Evolutionary conservation across 2,797 vertebrate species (phyloP).

Genomic region (Hemibagrus guttatus): DNA sequence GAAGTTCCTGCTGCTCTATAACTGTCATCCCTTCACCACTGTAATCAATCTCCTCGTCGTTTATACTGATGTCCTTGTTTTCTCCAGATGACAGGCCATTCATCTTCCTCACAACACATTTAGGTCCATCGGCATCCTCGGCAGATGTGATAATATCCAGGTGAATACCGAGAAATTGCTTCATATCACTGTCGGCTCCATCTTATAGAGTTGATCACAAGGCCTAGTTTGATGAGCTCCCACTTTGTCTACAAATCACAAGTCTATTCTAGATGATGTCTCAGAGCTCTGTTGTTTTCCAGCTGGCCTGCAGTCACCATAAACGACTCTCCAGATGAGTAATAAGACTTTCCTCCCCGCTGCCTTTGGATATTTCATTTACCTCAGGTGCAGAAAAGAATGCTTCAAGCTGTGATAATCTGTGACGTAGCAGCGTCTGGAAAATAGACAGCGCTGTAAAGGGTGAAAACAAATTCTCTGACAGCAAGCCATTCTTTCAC

Average conservation of each 20-base stretch:
- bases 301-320: constrained; percentile 25
- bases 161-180: constrained; percentile 14
- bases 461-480: constrained; percentile 25
- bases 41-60: constrained; percentile 25
- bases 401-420: constrained; percentile 29
- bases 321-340: constrained; percentile 15
- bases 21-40: constrained; percentile 25
- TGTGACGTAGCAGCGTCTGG: constrained; percentile 28
- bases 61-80: constrained; percentile 32
- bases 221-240: constrained; percentile 5
- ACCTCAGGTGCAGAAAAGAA: constrained; percentile 23
- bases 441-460: constrained; percentile 13
- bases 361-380: constrained; percentile 8
- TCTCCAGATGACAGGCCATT: constrained; percentile 34
- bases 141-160: not conserved
- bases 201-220: not conserved
- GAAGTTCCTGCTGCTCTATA: constrained; percentile 24
- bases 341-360: constrained; percentile 28
- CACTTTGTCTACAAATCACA: not conserved
- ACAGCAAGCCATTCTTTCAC: constrained; percentile 4
- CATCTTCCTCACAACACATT: constrained; percentile 23
- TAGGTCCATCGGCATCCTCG: constrained; percentile 1
- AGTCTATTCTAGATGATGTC: constrained; percentile 37
- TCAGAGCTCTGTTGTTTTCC: constrained; percentile 38
- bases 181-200: constrained; percentile 29